These are phyloP conservation scores for Callopanchax toddi DNA, from an alignment of 2,113 vertebrate genomes.

Conservation along the genomic window DNA sequence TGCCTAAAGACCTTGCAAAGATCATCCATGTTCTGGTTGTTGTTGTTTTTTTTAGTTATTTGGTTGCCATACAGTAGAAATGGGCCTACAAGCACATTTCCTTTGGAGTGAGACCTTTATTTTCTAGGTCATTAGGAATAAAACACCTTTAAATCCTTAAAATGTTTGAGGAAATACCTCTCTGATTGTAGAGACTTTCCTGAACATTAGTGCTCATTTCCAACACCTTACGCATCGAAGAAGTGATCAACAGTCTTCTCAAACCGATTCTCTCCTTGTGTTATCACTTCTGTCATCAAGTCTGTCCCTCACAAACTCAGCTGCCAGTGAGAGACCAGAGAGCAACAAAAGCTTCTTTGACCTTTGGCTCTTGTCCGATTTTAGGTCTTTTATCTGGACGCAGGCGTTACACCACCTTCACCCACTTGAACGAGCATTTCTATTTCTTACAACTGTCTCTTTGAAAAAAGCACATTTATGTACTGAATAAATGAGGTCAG, in stretches of 20 bases:
- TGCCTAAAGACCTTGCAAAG: too few relatives aligned
- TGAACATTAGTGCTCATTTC: background rate
- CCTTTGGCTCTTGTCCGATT: constrained; percentile 20
- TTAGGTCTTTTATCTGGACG: constrained; percentile 8
- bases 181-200: too few relatives aligned
- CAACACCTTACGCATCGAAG: background rate
- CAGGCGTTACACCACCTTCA: background rate
- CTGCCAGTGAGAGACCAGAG: background rate
- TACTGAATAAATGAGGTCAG: too few relatives aligned
- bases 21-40: too few relatives aligned
- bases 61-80: too few relatives aligned
- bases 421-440: background rate
- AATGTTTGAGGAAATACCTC: background rate
- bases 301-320: background rate
- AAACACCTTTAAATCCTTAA: too few relatives aligned
- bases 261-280: background rate
- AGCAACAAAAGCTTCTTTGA: constrained; percentile 5
- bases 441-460: too few relatives aligned
- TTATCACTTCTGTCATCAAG: background rate
- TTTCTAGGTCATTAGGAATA: too few relatives aligned
- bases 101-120: too few relatives aligned
- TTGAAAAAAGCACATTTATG: too few relatives aligned
- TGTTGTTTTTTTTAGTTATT: too few relatives aligned
- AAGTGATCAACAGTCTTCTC: background rate
- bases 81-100: too few relatives aligned